A percentile compares a stretch with the other conserved stretches of the same genome.
These are phyloP conservation scores for Orbicella faveolata DNA, from an alignment of 64 coral and sea anemone species.

Conservation along the genomic window DNA sequence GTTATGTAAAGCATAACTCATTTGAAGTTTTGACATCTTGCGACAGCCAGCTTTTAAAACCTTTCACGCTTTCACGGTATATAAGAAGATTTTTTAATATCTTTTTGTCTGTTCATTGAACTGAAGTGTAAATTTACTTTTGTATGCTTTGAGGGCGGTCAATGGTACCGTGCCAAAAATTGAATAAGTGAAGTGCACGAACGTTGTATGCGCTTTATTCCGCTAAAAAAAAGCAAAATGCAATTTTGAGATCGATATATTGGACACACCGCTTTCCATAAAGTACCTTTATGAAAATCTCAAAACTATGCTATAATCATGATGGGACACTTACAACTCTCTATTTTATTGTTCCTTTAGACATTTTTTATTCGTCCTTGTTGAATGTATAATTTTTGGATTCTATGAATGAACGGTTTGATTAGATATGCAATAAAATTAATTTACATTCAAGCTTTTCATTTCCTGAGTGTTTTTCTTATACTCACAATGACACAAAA, in stretches of 20 bases:
- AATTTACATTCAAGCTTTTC: background rate
- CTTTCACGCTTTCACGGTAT: background rate
- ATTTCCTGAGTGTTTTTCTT: background rate
- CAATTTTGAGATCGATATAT: background rate
- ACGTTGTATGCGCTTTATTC: background rate
- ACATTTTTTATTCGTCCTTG: too few species aligned
- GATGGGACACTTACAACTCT: background rate
- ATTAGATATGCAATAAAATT: background rate
- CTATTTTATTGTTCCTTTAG: background rate
- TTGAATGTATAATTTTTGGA: too few species aligned
- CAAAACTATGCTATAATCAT: too few species aligned
- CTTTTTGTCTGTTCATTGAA: background rate
- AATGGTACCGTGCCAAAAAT: background rate
- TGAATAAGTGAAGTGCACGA: background rate
- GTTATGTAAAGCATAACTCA: background rate
- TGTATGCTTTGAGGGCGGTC: background rate
- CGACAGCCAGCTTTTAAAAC: background rate
- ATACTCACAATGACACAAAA: background rate
- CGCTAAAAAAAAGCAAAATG: background rate
- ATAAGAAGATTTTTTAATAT: constrained; percentile 22
- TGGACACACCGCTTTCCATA: background rate
- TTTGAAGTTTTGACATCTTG: background rate
- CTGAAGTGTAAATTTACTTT: background rate
- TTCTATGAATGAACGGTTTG: too few species aligned
- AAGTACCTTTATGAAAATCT: background rate